Evolutionary conservation across 1,140 invertebrate species (phyloP).

Genomic region (Formica selysi): DNA sequence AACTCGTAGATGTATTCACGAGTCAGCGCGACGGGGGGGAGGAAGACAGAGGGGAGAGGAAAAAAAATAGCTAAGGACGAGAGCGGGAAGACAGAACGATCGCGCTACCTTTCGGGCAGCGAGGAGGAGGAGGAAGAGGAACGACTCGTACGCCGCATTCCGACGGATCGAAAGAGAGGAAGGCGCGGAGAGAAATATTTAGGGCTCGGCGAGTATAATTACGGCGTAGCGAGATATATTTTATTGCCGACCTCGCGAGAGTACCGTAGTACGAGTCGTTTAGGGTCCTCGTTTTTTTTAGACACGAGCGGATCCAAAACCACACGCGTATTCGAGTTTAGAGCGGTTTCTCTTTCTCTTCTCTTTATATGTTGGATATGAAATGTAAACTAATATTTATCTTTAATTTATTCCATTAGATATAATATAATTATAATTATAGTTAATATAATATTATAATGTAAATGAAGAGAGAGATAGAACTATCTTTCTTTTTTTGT

Average conservation of each 20-base stretch:
- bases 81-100: constrained; percentile 45
- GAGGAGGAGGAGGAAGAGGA: constrained; percentile 20
- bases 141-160: constrained; percentile 49
- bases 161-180: constrained; percentile 69
- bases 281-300: constrained; percentile 33
- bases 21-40: not conserved
- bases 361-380: not conserved
- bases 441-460: not conserved
- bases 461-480: not conserved
- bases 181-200: constrained; percentile 70
- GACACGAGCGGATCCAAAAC: not conserved
- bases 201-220: constrained; percentile 68
- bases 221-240: constrained; percentile 68
- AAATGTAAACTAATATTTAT: constrained; percentile 57
- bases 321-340: not conserved
- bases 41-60: no score
- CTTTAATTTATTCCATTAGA: constrained; percentile 8
- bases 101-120: constrained; percentile 33
- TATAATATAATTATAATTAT: not conserved
- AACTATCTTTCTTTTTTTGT: not conserved
- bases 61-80: constrained; percentile 27
- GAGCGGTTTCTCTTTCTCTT: not conserved
- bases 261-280: constrained; percentile 46
- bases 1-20: constrained; percentile 65
- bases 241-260: constrained; percentile 59